phyloP scores from a whole-genome alignment of 2,888 invertebrate species.

The Drosophila macrospina region DNA sequence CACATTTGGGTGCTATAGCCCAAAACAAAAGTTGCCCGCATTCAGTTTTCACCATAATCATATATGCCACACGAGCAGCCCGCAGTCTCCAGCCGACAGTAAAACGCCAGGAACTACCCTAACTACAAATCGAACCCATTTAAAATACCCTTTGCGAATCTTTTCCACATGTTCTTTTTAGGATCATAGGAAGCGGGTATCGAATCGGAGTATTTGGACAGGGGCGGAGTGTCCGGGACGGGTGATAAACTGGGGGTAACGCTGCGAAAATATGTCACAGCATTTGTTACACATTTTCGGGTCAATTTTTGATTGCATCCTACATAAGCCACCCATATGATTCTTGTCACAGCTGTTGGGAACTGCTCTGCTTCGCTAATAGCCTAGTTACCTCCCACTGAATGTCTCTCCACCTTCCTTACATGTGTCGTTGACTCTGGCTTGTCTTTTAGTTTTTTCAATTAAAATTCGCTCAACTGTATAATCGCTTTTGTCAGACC shows the following conservation, averaged over 20 bases:
- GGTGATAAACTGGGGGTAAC: slow-evolving; percentile 19
- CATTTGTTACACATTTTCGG: slow-evolving; percentile 81
- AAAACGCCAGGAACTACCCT: slow-evolving; percentile 24
- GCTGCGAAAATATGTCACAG: slow-evolving; percentile 79
- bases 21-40: slow-evolving; percentile 77
- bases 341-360: slow-evolving; percentile 63
- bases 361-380: slow-evolving; percentile 28
- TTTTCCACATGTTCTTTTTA: slow-evolving; percentile 70
- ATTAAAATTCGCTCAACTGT: slow-evolving; percentile 76
- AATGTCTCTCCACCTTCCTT: background rate
- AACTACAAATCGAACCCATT: slow-evolving; percentile 44
- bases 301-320: slow-evolving; percentile 77
- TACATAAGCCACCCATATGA: slow-evolving; percentile 60
- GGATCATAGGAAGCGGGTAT: slow-evolving; percentile 74
- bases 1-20: slow-evolving; percentile 69
- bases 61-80: slow-evolving; percentile 3
- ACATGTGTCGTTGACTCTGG: slow-evolving; percentile 72
- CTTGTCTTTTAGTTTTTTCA: slow-evolving; percentile 71
- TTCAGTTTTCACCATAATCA: slow-evolving; percentile 65
- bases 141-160: slow-evolving; percentile 64
- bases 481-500: slow-evolving; percentile 66
- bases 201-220: slow-evolving; percentile 37
- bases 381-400: background rate
- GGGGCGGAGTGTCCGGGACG: background rate
- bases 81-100: slow-evolving; percentile 3